Conservation (phyloP, 2,888 invertebrate species). For the Leucophenga maculata region DNA sequence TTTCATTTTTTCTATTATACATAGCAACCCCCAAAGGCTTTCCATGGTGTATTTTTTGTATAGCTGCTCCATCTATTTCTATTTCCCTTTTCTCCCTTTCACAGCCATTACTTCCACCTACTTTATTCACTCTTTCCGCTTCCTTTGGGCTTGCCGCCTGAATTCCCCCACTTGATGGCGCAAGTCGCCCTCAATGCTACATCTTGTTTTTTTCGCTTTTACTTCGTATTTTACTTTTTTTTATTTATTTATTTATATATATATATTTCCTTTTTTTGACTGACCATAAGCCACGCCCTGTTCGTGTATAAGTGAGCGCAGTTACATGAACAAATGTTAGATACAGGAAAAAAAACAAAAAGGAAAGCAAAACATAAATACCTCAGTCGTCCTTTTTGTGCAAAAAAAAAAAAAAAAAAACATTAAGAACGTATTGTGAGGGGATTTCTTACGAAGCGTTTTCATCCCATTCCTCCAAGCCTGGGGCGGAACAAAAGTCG, state of each 20-base stretch:
- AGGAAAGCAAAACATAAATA: slow-evolving; percentile 40
- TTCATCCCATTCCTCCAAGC: neutral
- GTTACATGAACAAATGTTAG: slow-evolving; percentile 59
- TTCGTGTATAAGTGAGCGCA: slow-evolving; percentile 58
- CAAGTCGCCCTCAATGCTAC: slow-evolving; percentile 49
- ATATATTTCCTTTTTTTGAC: slow-evolving; percentile 47
- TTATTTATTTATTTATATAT: slow-evolving; percentile 35
- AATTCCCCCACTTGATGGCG: slow-evolving; percentile 27
- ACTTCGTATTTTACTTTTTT: slow-evolving; percentile 31
- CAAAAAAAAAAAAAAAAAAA: slow-evolving; percentile 21
- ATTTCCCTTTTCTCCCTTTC: slow-evolving; percentile 33
- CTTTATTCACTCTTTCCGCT: too few relatives aligned
- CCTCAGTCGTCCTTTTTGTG: slow-evolving; percentile 17
- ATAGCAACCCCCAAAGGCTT: slow-evolving; percentile 52
- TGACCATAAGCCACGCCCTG: slow-evolving; percentile 71
- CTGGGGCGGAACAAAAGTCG: neutral
- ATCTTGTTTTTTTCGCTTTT: slow-evolving; percentile 31
- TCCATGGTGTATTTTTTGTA: slow-evolving; percentile 35
- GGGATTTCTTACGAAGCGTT: too few relatives aligned
- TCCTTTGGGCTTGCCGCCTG: too few relatives aligned
- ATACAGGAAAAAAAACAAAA: slow-evolving; percentile 40
- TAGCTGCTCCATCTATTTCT: neutral
- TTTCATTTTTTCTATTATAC: neutral
- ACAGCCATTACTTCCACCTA: slow-evolving; percentile 16
- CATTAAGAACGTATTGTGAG: neutral